Conservation (phyloP, 2,113 vertebrate species). For the Oplegnathus fasciatus region DNA sequence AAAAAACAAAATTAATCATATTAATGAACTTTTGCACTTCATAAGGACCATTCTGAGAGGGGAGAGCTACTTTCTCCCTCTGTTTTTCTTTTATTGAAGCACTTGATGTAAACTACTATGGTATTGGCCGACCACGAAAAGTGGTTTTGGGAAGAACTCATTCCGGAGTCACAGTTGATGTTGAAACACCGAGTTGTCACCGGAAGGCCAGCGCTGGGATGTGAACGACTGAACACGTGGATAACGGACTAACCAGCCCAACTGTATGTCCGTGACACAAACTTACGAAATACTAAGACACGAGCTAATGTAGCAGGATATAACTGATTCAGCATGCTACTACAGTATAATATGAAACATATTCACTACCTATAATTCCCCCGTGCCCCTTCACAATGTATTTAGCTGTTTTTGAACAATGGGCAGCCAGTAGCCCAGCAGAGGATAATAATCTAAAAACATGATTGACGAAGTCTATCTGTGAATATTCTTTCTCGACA, state of each 20-base stretch:
- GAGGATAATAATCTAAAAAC: slow-evolving; percentile 57
- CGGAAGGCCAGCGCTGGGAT: slow-evolving; percentile 59
- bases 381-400: slow-evolving; percentile 74
- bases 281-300: slow-evolving; percentile 77
- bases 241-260: slow-evolving; percentile 67
- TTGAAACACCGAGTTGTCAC: slow-evolving; percentile 47
- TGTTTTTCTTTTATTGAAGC: slow-evolving; percentile 72
- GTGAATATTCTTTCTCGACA: slow-evolving; percentile 64
- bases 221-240: slow-evolving; percentile 42
- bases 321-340: slow-evolving; percentile 83
- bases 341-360: slow-evolving; percentile 82
- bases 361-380: slow-evolving; percentile 79
- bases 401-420: slow-evolving; percentile 77
- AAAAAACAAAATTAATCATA: slow-evolving; percentile 66
- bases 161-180: slow-evolving; percentile 60
- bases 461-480: slow-evolving; percentile 64
- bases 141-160: slow-evolving; percentile 74
- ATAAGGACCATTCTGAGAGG: slow-evolving; percentile 73
- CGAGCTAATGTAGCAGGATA: slow-evolving; percentile 82
- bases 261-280: slow-evolving; percentile 64
- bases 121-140: slow-evolving; percentile 63
- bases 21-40: slow-evolving; percentile 82
- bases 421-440: slow-evolving; percentile 60
- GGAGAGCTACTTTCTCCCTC: slow-evolving; percentile 47
- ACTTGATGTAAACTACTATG: slow-evolving; percentile 76